Conservation (phyloP, 2,888 invertebrate genomes). For the Andrena minutula region DNA sequence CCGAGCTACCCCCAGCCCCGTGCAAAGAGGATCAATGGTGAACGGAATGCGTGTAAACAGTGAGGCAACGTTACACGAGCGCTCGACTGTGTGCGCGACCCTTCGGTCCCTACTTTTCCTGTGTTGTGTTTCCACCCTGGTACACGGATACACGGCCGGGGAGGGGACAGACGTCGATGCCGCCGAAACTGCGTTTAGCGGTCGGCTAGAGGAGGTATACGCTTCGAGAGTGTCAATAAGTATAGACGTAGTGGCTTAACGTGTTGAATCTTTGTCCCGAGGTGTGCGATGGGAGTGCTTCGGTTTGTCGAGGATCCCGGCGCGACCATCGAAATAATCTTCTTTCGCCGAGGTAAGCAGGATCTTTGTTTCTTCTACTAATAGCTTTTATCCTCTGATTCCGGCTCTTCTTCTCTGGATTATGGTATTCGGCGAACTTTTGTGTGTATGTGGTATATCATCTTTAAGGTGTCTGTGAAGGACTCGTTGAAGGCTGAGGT, state of each 20-base stretch:
- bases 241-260: neutral
- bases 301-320: slow-evolving; percentile 7
- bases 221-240: slow-evolving; percentile 38
- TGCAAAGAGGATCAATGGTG: slow-evolving; percentile 75
- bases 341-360: neutral
- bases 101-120: neutral
- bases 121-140: neutral
- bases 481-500: too few relatives aligned
- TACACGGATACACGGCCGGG: neutral
- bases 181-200: slow-evolving; percentile 38
- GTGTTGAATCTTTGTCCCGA: neutral
- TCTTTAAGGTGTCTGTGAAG: too few relatives aligned
- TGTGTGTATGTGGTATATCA: too few relatives aligned
- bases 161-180: slow-evolving; percentile 5
- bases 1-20: slow-evolving; percentile 57
- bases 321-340: slow-evolving; percentile 13
- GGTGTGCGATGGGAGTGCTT: slow-evolving; percentile 8
- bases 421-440: too few relatives aligned
- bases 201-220: slow-evolving; percentile 39
- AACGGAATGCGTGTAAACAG: slow-evolving; percentile 74
- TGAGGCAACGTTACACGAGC: slow-evolving; percentile 45
- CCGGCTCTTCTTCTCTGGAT: too few relatives aligned
- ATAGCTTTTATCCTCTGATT: too few relatives aligned
- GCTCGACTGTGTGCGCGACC: slow-evolving; percentile 11
- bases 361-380: too few relatives aligned